Evolutionary conservation across 2,113 vertebrate genomes (phyloP).

Genomic region (Equus quagga): DNA sequence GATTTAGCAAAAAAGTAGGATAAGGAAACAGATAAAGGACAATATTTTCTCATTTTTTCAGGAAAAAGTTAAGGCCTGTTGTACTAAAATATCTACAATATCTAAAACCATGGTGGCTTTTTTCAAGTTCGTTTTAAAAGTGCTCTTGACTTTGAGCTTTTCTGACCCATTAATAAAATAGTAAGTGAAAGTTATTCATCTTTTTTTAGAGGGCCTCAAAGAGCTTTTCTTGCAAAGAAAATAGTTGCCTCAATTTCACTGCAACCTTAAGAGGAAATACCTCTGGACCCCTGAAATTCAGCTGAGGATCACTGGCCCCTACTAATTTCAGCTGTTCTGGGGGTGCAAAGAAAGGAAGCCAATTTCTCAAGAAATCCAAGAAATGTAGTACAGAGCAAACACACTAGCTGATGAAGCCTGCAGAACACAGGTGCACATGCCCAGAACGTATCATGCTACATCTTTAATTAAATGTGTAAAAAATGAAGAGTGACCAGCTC

Average conservation of each 20-base stretch:
- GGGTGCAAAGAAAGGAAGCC: background rate
- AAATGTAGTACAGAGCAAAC: background rate
- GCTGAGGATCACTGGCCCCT: background rate
- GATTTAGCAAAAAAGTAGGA: background rate
- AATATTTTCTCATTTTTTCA: background rate
- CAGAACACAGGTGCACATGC: background rate
- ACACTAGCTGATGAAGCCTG: background rate
- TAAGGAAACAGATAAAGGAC: background rate
- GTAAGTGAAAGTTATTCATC: constrained; percentile 30
- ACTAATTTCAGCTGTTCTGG: background rate
- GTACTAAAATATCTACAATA: background rate
- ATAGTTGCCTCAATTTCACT: background rate
- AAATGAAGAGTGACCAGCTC: constrained; percentile 21
- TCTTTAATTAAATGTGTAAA: constrained; percentile 44
- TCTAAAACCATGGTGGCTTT: background rate
- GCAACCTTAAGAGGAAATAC: background rate
- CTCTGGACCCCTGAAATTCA: background rate
- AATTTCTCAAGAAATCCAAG: constrained; percentile 41
- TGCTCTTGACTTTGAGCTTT: constrained; percentile 29
- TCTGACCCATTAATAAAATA: constrained; percentile 51
- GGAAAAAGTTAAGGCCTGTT: background rate
- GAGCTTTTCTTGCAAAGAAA: constrained; percentile 4
- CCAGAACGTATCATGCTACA: background rate
- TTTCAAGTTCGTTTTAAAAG: constrained; percentile 46
- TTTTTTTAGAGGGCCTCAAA: background rate